Evolutionary conservation across 2,113 vertebrate genomes (phyloP), one percentile per base, ranked within the genome.

Genomic region (Theristicus caerulescens): DNA sequence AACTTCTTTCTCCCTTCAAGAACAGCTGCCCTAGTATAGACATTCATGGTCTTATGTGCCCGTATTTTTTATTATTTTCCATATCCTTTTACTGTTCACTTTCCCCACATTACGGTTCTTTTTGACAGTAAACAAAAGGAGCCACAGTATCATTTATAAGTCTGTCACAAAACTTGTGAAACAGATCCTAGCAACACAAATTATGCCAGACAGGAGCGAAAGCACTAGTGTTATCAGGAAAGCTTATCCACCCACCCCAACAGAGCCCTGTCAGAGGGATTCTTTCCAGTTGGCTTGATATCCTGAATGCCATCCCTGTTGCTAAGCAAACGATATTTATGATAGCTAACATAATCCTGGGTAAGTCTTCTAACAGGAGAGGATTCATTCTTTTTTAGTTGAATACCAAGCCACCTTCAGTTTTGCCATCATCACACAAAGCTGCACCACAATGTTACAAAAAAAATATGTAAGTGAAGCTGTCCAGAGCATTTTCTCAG

Each of bases 271-370:
- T 93, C 90, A 84, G 64, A 84, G 51, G 62, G 32, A 94, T 96
- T 95, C 70, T 97, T 96, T 96, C 93, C 97, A 95, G 81, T 70
- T 95, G 97, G 93, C 81, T 94, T 93, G 96, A 77, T 82, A 85
- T 27, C 58, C 73, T 86, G 82, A 94, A 94, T 97, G 84, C 73
- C 96, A 76, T 85, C 34, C 44, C 59, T 72, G 97, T 96, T 95
- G 95, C 96, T 97, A 93, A 69, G 88, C 10, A 0, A 97, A 94
- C 65, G 67, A 65, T 94, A 72, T 94, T 96, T 93, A 89, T 82
- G 59, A 95, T 47, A 77, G 42, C 65, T 95, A 93, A 88, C 73
- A 92, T 83, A 95, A 95, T 74, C 71, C 59, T 6, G 9, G 86
- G 66, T 92, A 89, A 95, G 70, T 82, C 36, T 92, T 62, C 46